Evolutionary conservation across 2,113 vertebrate species (phyloP), one percentile per base, ranked within the genome.

Genomic region (Aptenodytes forsteri): DNA sequence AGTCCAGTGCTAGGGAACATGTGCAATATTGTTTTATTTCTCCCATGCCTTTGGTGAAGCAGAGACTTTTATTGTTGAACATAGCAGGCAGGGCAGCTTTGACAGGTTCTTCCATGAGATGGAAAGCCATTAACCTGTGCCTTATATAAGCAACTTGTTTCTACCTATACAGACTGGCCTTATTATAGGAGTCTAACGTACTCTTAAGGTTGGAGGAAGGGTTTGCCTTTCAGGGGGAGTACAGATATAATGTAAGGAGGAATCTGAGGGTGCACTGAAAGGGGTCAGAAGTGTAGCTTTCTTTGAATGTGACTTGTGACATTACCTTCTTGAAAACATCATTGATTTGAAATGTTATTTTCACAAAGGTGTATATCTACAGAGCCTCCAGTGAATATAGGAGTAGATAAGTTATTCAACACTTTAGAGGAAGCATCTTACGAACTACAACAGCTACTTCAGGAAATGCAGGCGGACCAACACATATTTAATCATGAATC

Each of bases 211-310:
- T 85, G 55, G 44, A 87, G 34, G 16, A 47, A 82, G 7, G 1
- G 3, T 34, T 90, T 87, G 36, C 10, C 26, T 83, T 8, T 52
- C 7, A 16, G 16, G 2, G 17, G 11, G 10, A 67, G 13, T 50
- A 55, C 18, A 49, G 14, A 34, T 15, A 42, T 36, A 54, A 47
- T 2, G 3, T 15, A 55, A 70, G 9, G 23, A 56, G 15, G 26
- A 82, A 70, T 11, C 20, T 47, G 17, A 70, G 14, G 16, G 3
- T 44, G 16, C 23, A 36, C 16, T 85, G 34, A 78, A 83, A 55
- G 4, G 19, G 9, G 3, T n/a, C 1, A 5, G 40, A 66, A 88
- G 4, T 2, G 1, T 47, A 36, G 2, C 10, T 75, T 77, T 36
- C 29, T 66, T 79, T 59, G 54, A 40, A n/a, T 32, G 17, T 47